Base-by-base conservation (phyloP, 2,888 invertebrate species). In the Meteorus colon region DNA sequence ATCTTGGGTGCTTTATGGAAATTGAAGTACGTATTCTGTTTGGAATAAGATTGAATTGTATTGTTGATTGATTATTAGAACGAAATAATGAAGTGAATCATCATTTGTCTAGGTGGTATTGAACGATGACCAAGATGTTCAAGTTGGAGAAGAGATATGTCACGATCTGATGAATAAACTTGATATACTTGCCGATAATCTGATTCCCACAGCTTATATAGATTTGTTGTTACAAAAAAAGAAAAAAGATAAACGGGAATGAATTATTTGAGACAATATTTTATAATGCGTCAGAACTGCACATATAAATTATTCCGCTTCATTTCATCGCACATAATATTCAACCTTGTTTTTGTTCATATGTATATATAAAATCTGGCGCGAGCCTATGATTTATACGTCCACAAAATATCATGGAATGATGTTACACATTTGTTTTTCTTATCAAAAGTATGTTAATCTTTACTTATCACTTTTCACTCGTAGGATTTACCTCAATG, bases 1-100 rank as follows among this genome's bases (percentile, higher is more conserved):
- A 91, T 12, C 91, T 97, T 0, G 97, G 97, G 1, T 87, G 93
- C 85, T 97, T 94, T 87, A 93, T 97, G 92, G 97, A 97, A 88
- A 89, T 97, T 63, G 97, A 97, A 92, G 96, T 96, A 80, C 70
- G 74, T 69, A 60, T 55, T 55, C 2, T 24, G 6, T 2, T 55
- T 55, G 24, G 31, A 31, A 27, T n/a, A 14, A 29, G n/a, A 59
- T 41, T 51, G 6, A 29, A 66, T 19, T 19, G 29, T 41, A 62
- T 41, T 51, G 67, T 16, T 73, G 12, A 41, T 55, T 10, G 10
- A 51, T 55, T 51, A 73, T 2, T 16, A 60, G 24, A 5, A 72
- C 51, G 3, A 41, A 29, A 63, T 69, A 69, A 41, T 65, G 45
- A 34, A 24, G 37, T 27, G 12, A 45, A 12, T 37, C 0, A 68